A percentile compares a stretch with the other conserved stretches of the same genome.
Evolutionary conservation across 2,113 vertebrate species (phyloP).

Genomic region (Madoqua kirkii): DNA sequence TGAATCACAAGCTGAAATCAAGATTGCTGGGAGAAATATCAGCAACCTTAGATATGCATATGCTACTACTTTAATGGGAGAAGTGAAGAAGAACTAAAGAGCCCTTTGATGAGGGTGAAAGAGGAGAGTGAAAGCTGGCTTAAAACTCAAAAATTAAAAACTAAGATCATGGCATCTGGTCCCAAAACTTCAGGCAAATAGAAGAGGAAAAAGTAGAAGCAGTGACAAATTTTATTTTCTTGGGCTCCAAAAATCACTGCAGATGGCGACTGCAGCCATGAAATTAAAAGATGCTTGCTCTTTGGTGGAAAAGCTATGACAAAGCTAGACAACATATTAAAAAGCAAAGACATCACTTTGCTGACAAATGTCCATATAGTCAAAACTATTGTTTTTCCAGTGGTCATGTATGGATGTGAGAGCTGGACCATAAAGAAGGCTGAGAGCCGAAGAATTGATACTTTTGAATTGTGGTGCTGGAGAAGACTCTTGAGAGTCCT

Average conservation of each 20-base stretch:
- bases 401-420: not conserved
- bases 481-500: not conserved
- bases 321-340: not conserved
- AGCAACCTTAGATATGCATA: not conserved
- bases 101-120: not conserved
- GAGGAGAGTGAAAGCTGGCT: not conserved
- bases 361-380: not conserved
- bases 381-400: not conserved
- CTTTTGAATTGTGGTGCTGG: not conserved
- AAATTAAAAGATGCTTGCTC: not conserved
- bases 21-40: not conserved
- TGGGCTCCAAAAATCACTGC: not conserved
- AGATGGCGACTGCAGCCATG: not conserved
- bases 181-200: not conserved
- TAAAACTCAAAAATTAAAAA: not conserved
- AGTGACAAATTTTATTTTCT: not conserved
- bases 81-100: not conserved
- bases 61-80: not conserved
- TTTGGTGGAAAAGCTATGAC: not conserved
- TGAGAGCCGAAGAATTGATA: not conserved
- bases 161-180: not conserved
- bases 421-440: not conserved
- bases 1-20: not conserved
- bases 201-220: not conserved
- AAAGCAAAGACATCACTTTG: not conserved